These are phyloP conservation scores for Bombyx mandarina DNA, from an alignment of 1,140 invertebrate genomes.

Conservation along the genomic window DNA sequence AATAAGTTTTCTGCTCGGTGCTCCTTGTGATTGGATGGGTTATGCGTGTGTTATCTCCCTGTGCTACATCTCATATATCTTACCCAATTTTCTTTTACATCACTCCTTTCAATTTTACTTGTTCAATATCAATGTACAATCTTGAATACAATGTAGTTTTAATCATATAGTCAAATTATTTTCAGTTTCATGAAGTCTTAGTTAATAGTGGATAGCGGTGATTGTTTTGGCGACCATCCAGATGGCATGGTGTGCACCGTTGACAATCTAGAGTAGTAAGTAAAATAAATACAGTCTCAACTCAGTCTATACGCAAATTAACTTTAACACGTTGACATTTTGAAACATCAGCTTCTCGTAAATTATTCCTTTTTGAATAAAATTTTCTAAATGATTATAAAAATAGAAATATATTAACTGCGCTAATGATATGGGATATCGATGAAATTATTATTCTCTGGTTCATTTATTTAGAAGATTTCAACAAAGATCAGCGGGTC, in stretches of 20 bases:
- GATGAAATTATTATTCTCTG: no score
- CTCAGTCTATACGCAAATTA: background rate
- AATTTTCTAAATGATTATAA: background rate
- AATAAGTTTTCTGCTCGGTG: conserved; percentile 53
- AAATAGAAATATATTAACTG: no score
- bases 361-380: background rate
- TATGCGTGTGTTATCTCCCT: conserved; percentile 53
- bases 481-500: conserved; percentile 13
- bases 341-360: background rate
- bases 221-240: conserved; percentile 63
- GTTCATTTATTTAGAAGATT: background rate
- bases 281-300: background rate
- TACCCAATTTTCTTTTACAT: conserved; percentile 41
- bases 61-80: conserved; percentile 31
- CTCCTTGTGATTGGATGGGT: conserved; percentile 52
- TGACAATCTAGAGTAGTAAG: conserved; percentile 27
- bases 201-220: conserved; percentile 61
- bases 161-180: no score
- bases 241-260: conserved; percentile 48
- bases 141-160: background rate
- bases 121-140: conserved; percentile 11
- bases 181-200: background rate
- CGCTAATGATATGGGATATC: no score
- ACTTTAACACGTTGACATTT: no score
- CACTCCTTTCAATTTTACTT: conserved; percentile 22